A percentile compares a stretch with the other conserved stretches of the same genome.
Conservation (phyloP, 2,888 invertebrate genomes). For the Orchesellides sinensis region DNA sequence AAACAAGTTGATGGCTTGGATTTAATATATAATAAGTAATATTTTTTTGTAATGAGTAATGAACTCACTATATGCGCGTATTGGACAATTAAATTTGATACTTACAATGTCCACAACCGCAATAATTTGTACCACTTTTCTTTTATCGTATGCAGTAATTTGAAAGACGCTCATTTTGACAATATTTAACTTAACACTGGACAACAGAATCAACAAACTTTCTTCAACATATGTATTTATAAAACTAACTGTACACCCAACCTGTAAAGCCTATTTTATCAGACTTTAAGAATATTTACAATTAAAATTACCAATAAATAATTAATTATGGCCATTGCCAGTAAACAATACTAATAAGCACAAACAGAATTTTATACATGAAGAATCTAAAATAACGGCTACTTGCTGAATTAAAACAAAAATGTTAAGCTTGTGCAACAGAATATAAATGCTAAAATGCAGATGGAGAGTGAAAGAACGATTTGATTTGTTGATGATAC, state of each 20-base stretch:
- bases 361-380: background rate
- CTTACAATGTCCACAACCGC: conserved; percentile 64
- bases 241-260: too few relatives aligned
- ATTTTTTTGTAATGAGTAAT: background rate
- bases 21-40: background rate
- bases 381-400: background rate
- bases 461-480: background rate
- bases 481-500: background rate
- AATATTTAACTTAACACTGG: background rate
- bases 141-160: conserved; percentile 36
- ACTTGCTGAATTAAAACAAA: background rate
- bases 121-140: conserved; percentile 57
- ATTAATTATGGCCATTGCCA: background rate
- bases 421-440: background rate
- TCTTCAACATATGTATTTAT: background rate
- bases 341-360: background rate
- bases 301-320: background rate
- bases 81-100: background rate
- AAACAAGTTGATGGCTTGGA: too few relatives aligned
- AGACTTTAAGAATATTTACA: background rate
- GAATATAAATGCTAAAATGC: background rate
- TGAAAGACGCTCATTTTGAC: conserved; percentile 47
- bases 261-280: background rate
- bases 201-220: background rate
- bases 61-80: background rate